phyloP scores from a whole-genome alignment of 2,797 vertebrate species.

The Coilia nasus region DNA sequence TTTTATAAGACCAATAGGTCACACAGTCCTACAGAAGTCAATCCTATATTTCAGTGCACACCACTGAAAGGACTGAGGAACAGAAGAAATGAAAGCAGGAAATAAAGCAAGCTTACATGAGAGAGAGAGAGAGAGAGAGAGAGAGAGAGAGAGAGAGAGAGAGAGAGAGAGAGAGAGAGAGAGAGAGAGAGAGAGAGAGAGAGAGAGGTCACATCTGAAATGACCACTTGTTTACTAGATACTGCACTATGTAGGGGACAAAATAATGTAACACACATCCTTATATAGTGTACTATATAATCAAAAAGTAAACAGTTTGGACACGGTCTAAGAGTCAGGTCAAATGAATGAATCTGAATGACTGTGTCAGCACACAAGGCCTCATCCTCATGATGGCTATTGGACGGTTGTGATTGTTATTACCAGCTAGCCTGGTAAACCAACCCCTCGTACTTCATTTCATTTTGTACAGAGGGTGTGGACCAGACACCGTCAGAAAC shows the following conservation, averaged over 20 bases:
- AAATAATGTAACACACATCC: too few species aligned
- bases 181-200: neutral
- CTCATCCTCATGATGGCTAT: neutral
- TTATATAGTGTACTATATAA: too few species aligned
- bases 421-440: too few species aligned
- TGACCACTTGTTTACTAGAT: too few species aligned
- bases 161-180: neutral
- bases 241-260: too few species aligned
- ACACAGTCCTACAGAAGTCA: neutral
- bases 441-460: too few species aligned
- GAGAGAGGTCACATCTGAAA: neutral
- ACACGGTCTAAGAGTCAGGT: too few species aligned
- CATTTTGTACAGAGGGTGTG: too few species aligned
- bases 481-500: too few species aligned
- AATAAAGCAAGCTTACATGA: neutral
- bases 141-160: neutral
- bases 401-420: neutral
- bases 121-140: neutral
- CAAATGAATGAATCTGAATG: neutral
- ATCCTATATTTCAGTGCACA: neutral
- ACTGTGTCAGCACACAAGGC: neutral
- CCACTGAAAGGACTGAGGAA: neutral
- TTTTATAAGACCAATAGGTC: neutral
- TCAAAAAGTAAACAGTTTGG: too few species aligned
- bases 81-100: neutral